phyloP scores from a whole-genome alignment of 1,140 invertebrate genomes.

The Antheraea mylitta region DNA sequence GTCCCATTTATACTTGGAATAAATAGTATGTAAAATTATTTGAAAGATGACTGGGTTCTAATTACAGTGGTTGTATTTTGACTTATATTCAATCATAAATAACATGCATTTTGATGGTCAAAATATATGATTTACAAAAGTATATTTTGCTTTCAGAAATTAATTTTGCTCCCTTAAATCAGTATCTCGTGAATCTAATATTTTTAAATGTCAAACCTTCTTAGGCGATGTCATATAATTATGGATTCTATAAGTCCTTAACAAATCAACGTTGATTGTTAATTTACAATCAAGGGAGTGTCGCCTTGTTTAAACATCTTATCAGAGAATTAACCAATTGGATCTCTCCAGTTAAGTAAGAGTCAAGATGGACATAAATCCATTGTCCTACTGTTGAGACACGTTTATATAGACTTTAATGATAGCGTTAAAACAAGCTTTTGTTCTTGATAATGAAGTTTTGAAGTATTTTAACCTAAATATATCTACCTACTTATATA shows the following conservation, averaged over 20 bases:
- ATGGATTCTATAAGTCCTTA: background rate
- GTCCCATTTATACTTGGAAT: too few species aligned
- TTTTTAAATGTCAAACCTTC: too few species aligned
- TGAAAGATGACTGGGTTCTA: too few species aligned
- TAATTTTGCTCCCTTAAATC: too few species aligned
- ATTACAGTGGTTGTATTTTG: too few species aligned
- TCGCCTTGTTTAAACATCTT: background rate
- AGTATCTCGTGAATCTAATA: too few species aligned
- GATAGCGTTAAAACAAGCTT: slow-evolving; percentile 1
- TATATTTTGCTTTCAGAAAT: too few species aligned
- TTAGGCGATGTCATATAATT: too few species aligned
- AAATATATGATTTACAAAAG: too few species aligned
- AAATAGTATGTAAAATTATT: too few species aligned
- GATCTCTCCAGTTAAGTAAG: slow-evolving; percentile 2
- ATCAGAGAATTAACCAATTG: background rate
- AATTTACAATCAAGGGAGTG: background rate
- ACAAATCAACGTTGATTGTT: background rate
- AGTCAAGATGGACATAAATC: background rate
- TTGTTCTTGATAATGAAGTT: slow-evolving; percentile 1
- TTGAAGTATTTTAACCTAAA: background rate
- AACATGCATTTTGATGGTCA: too few species aligned
- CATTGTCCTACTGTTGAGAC: background rate
- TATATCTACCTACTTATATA: background rate
- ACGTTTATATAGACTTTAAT: background rate
- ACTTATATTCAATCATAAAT: too few species aligned